These are phyloP conservation scores for Fulica atra DNA, from an alignment of 2,113 vertebrate species.

Conservation along the genomic window DNA sequence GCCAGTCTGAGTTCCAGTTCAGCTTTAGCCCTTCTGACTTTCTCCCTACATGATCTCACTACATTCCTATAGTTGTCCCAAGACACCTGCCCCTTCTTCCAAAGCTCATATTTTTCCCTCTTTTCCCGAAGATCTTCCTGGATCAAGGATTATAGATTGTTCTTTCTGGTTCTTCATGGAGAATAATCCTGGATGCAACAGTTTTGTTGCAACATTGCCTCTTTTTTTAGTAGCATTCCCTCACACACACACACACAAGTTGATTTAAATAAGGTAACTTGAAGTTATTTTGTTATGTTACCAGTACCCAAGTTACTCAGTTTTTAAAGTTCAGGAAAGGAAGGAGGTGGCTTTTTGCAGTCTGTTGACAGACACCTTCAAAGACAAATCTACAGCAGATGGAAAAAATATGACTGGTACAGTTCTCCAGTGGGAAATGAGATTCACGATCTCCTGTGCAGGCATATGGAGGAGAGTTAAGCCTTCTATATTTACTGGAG, in stretches of 20 bases:
- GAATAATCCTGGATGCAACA: not conserved
- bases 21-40: too few species aligned
- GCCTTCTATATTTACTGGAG: not conserved
- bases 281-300: not conserved
- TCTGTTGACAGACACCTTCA: not conserved
- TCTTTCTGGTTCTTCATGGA: accelerated
- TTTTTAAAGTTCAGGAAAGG: not conserved
- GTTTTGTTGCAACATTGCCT: not conserved
- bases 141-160: too few species aligned
- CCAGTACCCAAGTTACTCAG: not conserved
- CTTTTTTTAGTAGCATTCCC: not conserved
- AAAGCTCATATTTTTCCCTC: too few species aligned
- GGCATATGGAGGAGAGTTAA: not conserved
- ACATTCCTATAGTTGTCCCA: too few species aligned
- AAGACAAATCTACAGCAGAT: not conserved
- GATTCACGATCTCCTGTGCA: not conserved
- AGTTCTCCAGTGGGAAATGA: not conserved
- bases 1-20: too few species aligned
- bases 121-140: too few species aligned
- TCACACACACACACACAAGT: not conserved
- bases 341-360: not conserved
- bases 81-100: too few species aligned
- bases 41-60: too few species aligned
- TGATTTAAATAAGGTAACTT: not conserved
- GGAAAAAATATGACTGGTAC: not conserved